Evolutionary conservation across 1,140 invertebrate species (phyloP), one percentile per base, ranked within the genome.

Genomic region (Epicauta chinensis): DNA sequence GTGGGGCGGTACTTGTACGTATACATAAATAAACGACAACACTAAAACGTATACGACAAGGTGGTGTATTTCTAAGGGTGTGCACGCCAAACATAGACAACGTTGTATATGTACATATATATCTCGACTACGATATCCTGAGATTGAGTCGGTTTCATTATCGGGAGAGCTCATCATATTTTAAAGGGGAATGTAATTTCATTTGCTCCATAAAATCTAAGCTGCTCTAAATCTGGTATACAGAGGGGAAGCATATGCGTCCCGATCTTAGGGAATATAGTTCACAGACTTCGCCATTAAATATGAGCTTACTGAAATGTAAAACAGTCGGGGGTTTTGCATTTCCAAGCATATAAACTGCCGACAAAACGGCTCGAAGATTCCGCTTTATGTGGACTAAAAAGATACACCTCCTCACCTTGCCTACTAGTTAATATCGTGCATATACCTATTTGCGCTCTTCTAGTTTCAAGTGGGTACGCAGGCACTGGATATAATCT

Each of bases 241-340:
- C 55, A 48, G 55, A 61, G 61, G 59, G 61, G 60, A 58, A 60
- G 64, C 64, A 67, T 68, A 67, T 68, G 62, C 64, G 65, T 48
- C 55, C 51, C 62, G 57, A 67, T 62, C 57, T 54, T 38, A 42
- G 53, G 39, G 60, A 58, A 66, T 69, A 69, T 67, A 69, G 64
- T 67, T 65, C 63, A 66, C 62, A 65, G 64, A 63, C 63, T 57
- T 53, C 52, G 63, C 67, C 68, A 67, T 70, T 70, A 69, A 69
- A 70, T 70, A 70, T 70, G 68, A 70, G 67, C 68, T 69, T 70
- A 70, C 67, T 68, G 68, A 70, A 70, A 70, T 70, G 68, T 69
- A 69, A 70, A 70, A 70, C 68, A 70, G 67, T 63, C 66, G 56
- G 61, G 23, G 66, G 64, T 68, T 68, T 68, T 70, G 66, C 68